phyloP scores from a whole-genome alignment of 2,113 vertebrate genomes.

The Pteruthius melanotis region DNA sequence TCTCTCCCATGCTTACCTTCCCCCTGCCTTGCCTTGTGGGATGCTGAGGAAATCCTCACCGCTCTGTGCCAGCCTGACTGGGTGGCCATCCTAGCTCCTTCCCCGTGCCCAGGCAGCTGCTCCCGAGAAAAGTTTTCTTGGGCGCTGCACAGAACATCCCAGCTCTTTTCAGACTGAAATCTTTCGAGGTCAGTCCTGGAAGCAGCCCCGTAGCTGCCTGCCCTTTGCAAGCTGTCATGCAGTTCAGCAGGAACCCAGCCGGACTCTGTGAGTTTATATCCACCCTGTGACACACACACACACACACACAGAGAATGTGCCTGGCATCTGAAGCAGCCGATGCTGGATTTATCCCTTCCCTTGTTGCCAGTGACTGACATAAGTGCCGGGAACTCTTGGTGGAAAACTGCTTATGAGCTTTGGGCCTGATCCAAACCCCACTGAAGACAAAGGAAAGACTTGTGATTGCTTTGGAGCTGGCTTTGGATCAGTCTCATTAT shows the following conservation, averaged over 20 bases:
- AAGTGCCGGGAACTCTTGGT: constrained; percentile 61
- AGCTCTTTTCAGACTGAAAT: background rate
- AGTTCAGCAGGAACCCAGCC: background rate
- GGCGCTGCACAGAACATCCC: background rate
- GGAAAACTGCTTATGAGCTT: constrained; percentile 65
- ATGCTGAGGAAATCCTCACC: constrained; percentile 10
- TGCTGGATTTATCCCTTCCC: constrained; percentile 62
- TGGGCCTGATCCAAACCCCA: constrained; percentile 53
- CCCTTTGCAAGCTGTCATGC: constrained; percentile 21
- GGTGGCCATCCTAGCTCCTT: background rate
- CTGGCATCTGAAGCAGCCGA: constrained; percentile 49
- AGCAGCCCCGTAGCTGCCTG: constrained; percentile 5
- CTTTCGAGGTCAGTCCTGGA: background rate
- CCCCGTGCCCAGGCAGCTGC: background rate
- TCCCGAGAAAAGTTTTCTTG: background rate
- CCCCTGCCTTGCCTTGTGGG: background rate
- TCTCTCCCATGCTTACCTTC: constrained; percentile 52
- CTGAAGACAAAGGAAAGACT: constrained; percentile 61
- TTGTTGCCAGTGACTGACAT: constrained; percentile 67
- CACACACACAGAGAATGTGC: constrained; percentile 26
- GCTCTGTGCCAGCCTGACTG: background rate
- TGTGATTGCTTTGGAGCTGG: constrained; percentile 33
- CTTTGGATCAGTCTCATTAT: constrained; percentile 42
- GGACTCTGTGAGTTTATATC: constrained; percentile 14
- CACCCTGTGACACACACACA: constrained; percentile 14